Conservation (phyloP, 2,888 invertebrate species). For the Polyommatus icarus region DNA sequence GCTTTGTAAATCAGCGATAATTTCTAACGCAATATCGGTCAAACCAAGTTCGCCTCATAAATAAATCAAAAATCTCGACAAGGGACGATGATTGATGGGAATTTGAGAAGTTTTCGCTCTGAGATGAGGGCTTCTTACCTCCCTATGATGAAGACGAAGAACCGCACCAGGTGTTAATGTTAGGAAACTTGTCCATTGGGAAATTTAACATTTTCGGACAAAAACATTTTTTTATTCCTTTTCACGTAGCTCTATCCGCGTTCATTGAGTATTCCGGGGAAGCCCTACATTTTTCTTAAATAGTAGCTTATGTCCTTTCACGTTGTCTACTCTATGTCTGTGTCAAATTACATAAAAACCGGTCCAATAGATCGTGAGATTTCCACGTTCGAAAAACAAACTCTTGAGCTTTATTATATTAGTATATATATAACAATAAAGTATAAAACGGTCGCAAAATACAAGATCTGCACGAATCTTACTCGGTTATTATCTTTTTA, state of each 20-base stretch:
- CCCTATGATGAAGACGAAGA: background rate
- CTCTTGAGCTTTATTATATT: no score
- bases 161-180: background rate
- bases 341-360: no score
- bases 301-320: no score
- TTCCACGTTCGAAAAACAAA: no score
- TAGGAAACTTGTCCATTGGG: background rate
- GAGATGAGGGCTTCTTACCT: background rate
- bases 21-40: background rate
- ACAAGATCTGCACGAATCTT: background rate
- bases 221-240: background rate
- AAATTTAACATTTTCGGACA: background rate
- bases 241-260: no score
- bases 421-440: no score
- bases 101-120: background rate
- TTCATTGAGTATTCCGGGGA: no score
- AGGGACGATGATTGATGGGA: background rate
- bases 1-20: background rate
- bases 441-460: background rate
- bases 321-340: no score
- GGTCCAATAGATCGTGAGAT: no score
- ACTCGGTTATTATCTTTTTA: background rate
- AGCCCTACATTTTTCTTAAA: no score
- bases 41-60: background rate
- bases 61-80: conserved; percentile 11